A percentile compares a stretch with the other conserved stretches of the same genome.
Evolutionary conservation across 2,888 invertebrate genomes (phyloP).

Genomic region (Polyommatus iphigenia): DNA sequence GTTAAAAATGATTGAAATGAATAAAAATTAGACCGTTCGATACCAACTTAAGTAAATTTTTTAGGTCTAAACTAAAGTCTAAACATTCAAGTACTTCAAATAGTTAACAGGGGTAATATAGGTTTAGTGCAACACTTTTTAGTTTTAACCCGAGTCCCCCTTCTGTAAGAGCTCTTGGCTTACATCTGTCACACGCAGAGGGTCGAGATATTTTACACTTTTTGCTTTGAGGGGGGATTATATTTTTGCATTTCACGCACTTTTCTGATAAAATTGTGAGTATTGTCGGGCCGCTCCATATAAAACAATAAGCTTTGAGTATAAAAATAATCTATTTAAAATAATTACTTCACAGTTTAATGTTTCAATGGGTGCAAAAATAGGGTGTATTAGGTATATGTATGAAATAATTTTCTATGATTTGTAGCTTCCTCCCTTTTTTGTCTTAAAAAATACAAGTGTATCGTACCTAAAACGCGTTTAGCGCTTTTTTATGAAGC

Average conservation of each 20-base stretch:
- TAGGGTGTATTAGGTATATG: too few species aligned
- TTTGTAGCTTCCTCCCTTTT: too few species aligned
- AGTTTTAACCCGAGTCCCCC: not conserved
- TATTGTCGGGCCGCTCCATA: too few species aligned
- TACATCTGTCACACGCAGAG: slow-evolving; percentile 21
- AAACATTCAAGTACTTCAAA: not conserved
- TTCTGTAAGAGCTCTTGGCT: slow-evolving; percentile 9
- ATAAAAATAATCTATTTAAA: not conserved
- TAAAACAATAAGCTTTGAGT: too few species aligned
- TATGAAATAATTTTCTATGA: too few species aligned
- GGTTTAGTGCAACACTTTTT: not conserved
- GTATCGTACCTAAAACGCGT: too few species aligned
- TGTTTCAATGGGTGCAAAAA: not conserved
- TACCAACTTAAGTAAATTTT: too few species aligned
- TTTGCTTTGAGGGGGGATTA: slow-evolving; percentile 11
- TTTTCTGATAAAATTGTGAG: not conserved
- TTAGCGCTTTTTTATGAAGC: too few species aligned
- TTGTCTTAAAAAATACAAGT: too few species aligned
- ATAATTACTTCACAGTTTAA: not conserved
- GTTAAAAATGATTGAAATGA: too few species aligned
- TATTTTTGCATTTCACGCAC: not conserved
- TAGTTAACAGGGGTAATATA: not conserved
- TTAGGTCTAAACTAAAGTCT: too few species aligned
- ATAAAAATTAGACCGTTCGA: too few species aligned
- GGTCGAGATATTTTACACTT: slow-evolving; percentile 4